Evolutionary conservation across 2,888 invertebrate genomes (phyloP), one percentile per base, ranked within the genome.

Genomic region (Geophilus truncorum): DNA sequence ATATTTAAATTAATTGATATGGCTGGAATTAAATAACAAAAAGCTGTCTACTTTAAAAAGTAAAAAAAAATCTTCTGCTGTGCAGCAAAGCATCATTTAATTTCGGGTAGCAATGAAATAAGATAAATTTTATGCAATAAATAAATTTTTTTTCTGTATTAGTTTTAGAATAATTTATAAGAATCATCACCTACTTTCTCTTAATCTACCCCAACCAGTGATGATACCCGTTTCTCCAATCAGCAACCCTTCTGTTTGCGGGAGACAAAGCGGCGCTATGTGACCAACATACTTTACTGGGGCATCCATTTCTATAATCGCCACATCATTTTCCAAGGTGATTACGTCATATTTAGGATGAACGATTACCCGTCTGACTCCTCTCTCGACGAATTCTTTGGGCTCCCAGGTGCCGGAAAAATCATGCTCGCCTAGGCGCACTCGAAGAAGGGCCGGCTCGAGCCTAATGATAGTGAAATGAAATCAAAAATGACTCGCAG

Each of bases 201-300:
- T 75, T 34, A 76, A 40, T 76, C 80, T 9, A 23, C 80, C 80
- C 80, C 80, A 80, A 18, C 80, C 80, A 40, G 80, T 80, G 18
- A 80, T 76, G 51, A 80, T 12, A 0, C 36, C 76, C 0, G 23
- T 34, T 40, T 76, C 21, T 18, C 75, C 80, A 25, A 36, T 76
- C 5, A 80, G 76, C 2, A 28, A n/a, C 9, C 23, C 32, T 2
- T 18, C 18, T n/a, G 34, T 23, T 15, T 32, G 75, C 5, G 80
- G 80, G 2, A 80, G 76, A 18, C 80, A 80, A 23, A 80, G 75
- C 23, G 80, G 80, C 5, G 76, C 30, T n/a, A 80, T 76, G 80
- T 80, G 75, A 28, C 21, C 30, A n/a, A 40, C 30, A 15, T 36
- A 76, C 15, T 75, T 28, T 12, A 80, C 76, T n/a, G 80, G 75